phyloP scores from a whole-genome alignment of 2,113 vertebrate species.

The Henicopernis longicauda region DNA sequence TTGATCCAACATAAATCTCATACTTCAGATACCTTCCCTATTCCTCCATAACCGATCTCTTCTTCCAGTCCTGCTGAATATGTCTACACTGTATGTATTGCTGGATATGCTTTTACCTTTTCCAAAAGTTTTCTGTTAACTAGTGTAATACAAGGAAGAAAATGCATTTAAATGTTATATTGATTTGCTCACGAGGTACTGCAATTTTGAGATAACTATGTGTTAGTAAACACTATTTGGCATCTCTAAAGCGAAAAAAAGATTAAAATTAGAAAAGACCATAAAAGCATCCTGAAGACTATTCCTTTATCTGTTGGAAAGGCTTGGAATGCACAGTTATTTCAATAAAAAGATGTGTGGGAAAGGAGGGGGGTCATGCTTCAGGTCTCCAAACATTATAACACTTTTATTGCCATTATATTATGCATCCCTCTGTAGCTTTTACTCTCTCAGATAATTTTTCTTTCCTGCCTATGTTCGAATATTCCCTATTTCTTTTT shows the following conservation, averaged over 20 bases:
- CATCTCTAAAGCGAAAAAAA: not conserved
- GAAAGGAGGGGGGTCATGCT: not conserved
- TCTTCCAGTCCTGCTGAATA: not conserved
- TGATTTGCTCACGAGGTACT: slow-evolving; percentile 2
- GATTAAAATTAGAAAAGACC: not conserved
- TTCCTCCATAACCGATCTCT: not conserved
- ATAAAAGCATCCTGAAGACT: not conserved
- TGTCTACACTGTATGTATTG: not conserved
- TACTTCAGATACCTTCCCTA: not conserved
- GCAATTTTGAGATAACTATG: not conserved
- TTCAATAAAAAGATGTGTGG: not conserved
- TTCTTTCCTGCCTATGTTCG: not conserved
- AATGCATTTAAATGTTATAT: not conserved
- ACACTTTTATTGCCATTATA: not conserved
- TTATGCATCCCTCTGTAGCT: not conserved
- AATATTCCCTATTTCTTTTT: not conserved
- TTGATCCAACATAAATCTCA: not conserved
- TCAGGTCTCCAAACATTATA: not conserved
- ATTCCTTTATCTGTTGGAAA: not conserved
- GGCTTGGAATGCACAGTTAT: not conserved
- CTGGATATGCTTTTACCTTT: not conserved
- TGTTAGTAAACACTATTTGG: not conserved
- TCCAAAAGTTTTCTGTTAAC: not conserved
- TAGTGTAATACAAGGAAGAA: not conserved
- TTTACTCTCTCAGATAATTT: not conserved